These are phyloP conservation scores for Psittacus erithacus DNA, from an alignment of 2,113 vertebrate species.

Conservation along the genomic window DNA sequence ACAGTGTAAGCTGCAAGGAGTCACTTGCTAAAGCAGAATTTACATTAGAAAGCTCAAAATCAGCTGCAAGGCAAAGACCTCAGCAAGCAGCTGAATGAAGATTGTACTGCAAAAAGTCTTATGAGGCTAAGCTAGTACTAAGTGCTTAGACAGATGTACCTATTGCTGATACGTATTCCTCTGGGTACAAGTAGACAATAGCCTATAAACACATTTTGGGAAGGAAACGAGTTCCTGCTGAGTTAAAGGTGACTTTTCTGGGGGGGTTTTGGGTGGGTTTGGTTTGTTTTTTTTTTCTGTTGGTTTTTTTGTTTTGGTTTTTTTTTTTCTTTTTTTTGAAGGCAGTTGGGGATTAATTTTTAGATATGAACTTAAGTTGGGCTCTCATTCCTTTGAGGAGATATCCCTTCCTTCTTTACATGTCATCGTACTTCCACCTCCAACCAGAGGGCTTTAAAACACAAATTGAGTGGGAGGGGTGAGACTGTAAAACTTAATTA, in stretches of 20 bases:
- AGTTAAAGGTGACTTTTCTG: background rate
- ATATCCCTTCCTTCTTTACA: background rate
- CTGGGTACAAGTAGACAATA: background rate
- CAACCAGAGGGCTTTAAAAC: background rate
- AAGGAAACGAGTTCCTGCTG: background rate
- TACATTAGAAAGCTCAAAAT: background rate
- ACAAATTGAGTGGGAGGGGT: background rate
- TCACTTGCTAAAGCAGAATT: background rate
- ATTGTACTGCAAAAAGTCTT: background rate
- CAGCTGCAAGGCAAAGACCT: background rate
- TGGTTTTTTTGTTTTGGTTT: too few relatives aligned
- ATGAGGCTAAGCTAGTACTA: background rate
- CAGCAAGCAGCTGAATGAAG: background rate
- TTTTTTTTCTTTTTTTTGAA: background rate
- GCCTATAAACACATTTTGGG: background rate
- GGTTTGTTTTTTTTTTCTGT: too few relatives aligned
- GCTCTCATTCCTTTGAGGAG: background rate
- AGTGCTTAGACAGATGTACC: background rate
- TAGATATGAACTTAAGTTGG: background rate
- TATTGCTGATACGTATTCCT: background rate
- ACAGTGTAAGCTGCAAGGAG: background rate
- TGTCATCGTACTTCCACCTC: background rate
- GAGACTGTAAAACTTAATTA: background rate
- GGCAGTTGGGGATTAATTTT: background rate
- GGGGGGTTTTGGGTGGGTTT: background rate